Conservation (phyloP, 2,888 invertebrate genomes). For the Cosmorhoe ocellata region DNA sequence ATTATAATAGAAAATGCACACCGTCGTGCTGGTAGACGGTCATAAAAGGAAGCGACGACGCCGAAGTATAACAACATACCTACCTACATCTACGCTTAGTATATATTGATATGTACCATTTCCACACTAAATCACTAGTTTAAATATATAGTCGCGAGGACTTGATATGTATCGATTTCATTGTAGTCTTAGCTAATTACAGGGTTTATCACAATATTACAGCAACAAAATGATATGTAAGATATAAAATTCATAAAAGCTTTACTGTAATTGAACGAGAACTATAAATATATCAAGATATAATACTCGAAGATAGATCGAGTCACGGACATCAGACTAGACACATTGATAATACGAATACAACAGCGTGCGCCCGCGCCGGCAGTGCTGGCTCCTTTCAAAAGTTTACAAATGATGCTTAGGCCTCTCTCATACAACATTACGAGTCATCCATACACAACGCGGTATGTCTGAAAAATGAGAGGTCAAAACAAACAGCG, state of each 20-base stretch:
- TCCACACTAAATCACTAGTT: conserved; percentile 48
- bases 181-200: conserved; percentile 44
- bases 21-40: conserved; percentile 14
- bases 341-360: conserved; percentile 7
- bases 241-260: conserved; percentile 20
- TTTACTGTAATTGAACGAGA: conserved; percentile 17
- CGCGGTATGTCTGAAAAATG: too few relatives aligned
- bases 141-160: conserved; percentile 50
- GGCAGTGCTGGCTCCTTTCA: too few relatives aligned
- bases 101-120: conserved; percentile 49
- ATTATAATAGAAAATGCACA: too few relatives aligned
- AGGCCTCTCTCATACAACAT: conserved; percentile 7
- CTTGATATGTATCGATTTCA: conserved; percentile 57
- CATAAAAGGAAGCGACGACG: conserved; percentile 57
- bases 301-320: conserved; percentile 1
- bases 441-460: conserved; percentile 2
- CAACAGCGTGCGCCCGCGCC: too few relatives aligned
- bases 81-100: conserved; percentile 70
- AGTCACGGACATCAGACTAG: conserved; percentile 6
- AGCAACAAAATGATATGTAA: conserved; percentile 28
- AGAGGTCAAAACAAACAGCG: too few relatives aligned
- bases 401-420: conserved; percentile 1
- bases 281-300: conserved; percentile 7
- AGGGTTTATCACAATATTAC: conserved; percentile 39
- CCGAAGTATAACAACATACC: conserved; percentile 76